These are phyloP conservation scores for Epizoanthus ramosus DNA, from an alignment of 92 coral and sea anemone genomes.

Conservation along the genomic window DNA sequence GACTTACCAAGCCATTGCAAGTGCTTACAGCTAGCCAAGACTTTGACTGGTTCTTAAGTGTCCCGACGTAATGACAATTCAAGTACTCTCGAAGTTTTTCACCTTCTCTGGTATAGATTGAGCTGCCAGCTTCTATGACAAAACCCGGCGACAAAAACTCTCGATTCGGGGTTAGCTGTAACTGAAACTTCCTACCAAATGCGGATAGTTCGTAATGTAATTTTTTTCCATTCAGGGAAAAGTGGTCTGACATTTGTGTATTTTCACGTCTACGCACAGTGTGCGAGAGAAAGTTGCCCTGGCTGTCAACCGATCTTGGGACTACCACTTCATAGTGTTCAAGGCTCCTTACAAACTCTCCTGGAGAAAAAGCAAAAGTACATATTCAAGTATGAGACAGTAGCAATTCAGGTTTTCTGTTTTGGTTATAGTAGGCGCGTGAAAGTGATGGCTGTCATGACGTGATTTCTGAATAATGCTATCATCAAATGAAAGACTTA, in stretches of 20 bases:
- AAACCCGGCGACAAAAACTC: constrained; percentile 73
- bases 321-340: constrained; percentile 53
- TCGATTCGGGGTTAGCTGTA: constrained; percentile 60
- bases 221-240: constrained; percentile 25
- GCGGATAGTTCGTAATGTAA: constrained; percentile 74
- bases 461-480: constrained; percentile 14
- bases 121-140: constrained; percentile 64
- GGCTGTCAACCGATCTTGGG: constrained; percentile 68
- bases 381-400: background rate
- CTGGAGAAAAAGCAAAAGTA: constrained; percentile 33
- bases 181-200: constrained; percentile 72
- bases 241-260: constrained; percentile 1
- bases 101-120: constrained; percentile 49
- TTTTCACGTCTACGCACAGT: constrained; percentile 34
- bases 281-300: constrained; percentile 80
- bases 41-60: constrained; percentile 75
- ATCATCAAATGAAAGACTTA: constrained; percentile 8
- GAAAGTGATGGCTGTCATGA: background rate
- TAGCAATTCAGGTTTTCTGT: background rate
- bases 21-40: constrained; percentile 80
- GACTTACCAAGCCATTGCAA: constrained; percentile 93
- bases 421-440: background rate
- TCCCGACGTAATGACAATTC: constrained; percentile 85
- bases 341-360: constrained; percentile 27
- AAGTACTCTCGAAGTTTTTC: constrained; percentile 46